Conservation (phyloP, 2,113 vertebrate species). For the Macrotis lagotis region DNA sequence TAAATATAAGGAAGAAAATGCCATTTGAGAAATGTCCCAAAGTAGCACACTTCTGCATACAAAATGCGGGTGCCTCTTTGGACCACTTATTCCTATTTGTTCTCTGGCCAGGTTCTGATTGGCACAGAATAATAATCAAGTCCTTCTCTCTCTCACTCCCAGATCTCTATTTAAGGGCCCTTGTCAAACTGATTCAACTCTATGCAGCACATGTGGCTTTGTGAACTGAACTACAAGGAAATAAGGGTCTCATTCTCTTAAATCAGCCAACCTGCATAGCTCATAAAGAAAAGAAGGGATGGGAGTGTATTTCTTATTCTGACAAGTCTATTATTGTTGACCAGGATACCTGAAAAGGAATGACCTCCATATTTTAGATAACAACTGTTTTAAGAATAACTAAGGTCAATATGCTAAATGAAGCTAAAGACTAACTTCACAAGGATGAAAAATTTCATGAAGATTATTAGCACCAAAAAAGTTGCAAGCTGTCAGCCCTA, state of each 20-base stretch:
- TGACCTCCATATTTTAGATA: conserved; percentile 17
- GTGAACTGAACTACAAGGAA: not conserved
- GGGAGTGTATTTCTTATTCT: conserved; percentile 34
- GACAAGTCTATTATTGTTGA: not conserved
- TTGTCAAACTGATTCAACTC: not conserved
- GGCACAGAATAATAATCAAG: not conserved
- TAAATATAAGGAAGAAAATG: conserved; percentile 22
- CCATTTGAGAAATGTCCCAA: not conserved
- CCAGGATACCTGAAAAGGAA: conserved; percentile 8
- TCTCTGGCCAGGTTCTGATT: not conserved
- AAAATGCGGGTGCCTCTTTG: not conserved
- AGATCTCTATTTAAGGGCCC: not conserved
- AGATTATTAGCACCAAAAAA: not conserved
- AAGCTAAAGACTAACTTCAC: not conserved
- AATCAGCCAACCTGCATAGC: conserved; percentile 1
- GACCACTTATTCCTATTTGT: not conserved
- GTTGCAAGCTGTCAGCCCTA: not conserved
- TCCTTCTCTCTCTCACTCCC: not conserved
- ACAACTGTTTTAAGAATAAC: not conserved
- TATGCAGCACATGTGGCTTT: not conserved
- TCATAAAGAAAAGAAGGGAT: conserved; percentile 32
- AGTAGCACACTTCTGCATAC: not conserved
- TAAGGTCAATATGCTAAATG: not conserved
- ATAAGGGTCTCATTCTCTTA: not conserved
- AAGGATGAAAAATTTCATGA: not conserved